A percentile compares a stretch with the other conserved stretches of the same genome.
Conservation (phyloP, 2,113 vertebrate genomes). For the Periophthalmus modestus region DNA sequence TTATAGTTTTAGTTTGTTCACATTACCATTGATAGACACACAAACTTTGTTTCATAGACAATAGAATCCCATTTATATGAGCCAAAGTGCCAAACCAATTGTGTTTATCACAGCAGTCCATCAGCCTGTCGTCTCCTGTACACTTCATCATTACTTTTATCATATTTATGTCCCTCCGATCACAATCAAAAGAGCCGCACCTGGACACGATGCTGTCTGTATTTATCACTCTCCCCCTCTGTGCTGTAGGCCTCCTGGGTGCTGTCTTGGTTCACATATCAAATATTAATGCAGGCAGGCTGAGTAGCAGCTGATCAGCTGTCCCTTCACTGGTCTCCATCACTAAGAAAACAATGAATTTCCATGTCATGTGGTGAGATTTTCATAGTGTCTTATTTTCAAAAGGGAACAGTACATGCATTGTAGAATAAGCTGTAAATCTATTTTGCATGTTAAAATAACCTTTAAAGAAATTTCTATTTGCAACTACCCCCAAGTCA, state of each 20-base stretch:
- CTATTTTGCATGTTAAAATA: neutral
- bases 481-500: no score
- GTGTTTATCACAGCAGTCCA: constrained; percentile 37
- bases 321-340: constrained; percentile 39
- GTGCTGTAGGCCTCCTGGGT: constrained; percentile 12
- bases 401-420: neutral
- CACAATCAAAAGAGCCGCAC: constrained; percentile 34
- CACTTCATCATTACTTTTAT: constrained; percentile 42
- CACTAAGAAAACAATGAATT: constrained; percentile 1
- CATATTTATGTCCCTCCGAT: constrained; percentile 37
- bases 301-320: constrained; percentile 51
- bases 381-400: neutral
- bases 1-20: no score
- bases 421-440: neutral
- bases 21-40: no score
- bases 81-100: constrained; percentile 36
- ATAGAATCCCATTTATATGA: constrained; percentile 25
- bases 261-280: constrained; percentile 53
- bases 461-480: neutral
- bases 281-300: constrained; percentile 61
- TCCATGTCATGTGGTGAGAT: neutral
- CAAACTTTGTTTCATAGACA: neutral
- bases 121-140: constrained; percentile 17
- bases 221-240: constrained; percentile 34
- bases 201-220: constrained; percentile 29